Base-by-base conservation (phyloP, 2,888 invertebrate genomes). In the Nephrocerus scutellatus region DNA sequence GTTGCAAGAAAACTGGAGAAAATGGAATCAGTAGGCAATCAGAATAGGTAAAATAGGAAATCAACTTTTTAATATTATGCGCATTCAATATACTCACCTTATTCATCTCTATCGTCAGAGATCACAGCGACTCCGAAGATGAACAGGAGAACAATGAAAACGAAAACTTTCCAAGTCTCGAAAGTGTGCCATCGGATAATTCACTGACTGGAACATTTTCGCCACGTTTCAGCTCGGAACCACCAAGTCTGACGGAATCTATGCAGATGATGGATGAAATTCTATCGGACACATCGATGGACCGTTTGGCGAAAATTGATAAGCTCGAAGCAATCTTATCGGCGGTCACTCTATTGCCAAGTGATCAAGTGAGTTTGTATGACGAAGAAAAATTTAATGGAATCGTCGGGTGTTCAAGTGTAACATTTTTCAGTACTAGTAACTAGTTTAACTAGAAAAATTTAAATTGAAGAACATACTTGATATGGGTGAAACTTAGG, bases 1-100 rank as follows among this genome's bases (percentile, higher is more conserved):
- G 91, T 92, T 44, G 91, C 91, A 1, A 86, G 85, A 58, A 92
- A 92, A 63, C 70, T 92, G 44, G 91, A 92, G 60, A 89, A 92
- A 68, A 73, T 92, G 47, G 89, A 90, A 68, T 83, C 79, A 50
- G 83, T 79, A 48, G 75, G 82, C 12, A 62, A 62, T 47, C 84
- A 84, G 55, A 85, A 83, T 43, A 74, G 74, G 63, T 74, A 63
- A 43, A 51, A 18, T 19, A 2, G 23, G 5, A 12, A 29, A 9
- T 30, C 7, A 15, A 23, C 36, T 18, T 43, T 28, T 16, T 30
- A 35, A 38, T 36, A 35, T 30, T n/a, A 38, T 13, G 13, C 15
- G 14, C 29, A 24, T 33, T 14, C 18, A 44, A 26, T 29, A 30
- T 29, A n/a, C n/a, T n/a, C n/a, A n/a, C n/a, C n/a, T n/a, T n/a